phyloP scores from a whole-genome alignment of 2,113 vertebrate species.

The Oncorhynchus tshawytscha region DNA sequence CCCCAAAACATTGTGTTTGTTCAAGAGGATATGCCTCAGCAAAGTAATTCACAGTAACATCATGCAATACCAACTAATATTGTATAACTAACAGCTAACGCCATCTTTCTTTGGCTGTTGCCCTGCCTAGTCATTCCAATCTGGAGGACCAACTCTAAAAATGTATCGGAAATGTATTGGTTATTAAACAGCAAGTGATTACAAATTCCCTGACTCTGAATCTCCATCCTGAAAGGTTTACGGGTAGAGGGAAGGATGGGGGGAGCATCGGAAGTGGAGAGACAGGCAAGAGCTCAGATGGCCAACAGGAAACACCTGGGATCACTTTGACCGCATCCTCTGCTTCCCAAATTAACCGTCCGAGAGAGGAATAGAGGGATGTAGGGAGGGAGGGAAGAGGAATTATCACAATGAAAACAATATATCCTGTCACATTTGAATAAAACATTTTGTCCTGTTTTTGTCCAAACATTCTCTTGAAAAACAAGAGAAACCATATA shows the following conservation, averaged over 20 bases:
- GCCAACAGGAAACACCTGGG: constrained; percentile 13
- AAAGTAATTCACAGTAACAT: no score
- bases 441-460: neutral
- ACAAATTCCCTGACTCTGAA: neutral
- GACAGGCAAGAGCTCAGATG: neutral
- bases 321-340: neutral
- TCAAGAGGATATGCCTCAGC: no score
- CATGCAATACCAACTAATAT: no score
- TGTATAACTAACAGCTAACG: neutral
- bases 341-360: no score
- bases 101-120: neutral
- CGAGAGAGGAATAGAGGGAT: neutral
- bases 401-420: neutral
- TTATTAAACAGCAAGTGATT: neutral
- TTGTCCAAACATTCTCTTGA: neutral
- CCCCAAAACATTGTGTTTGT: neutral
- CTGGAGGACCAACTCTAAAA: no score
- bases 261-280: neutral
- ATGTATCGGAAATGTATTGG: no score
- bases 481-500: neutral
- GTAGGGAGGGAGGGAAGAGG: neutral
- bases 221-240: neutral
- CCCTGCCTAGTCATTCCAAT: neutral
- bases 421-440: constrained; percentile 8
- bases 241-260: neutral